phyloP scores from a whole-genome alignment of 1,140 invertebrate species.

The Penaeus indicus region DNA sequence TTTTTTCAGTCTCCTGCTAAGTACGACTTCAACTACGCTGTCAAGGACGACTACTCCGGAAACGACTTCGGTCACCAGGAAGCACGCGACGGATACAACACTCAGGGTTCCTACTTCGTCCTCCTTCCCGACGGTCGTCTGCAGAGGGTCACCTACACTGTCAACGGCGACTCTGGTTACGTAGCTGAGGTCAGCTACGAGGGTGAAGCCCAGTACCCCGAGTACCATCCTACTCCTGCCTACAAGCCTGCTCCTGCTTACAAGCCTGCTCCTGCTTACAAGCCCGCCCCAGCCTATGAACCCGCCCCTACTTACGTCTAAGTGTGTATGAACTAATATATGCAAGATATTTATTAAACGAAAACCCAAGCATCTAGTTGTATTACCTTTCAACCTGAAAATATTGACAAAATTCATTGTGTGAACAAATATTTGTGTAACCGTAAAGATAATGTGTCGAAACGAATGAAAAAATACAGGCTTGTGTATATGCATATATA shows the following conservation, averaged over 20 bases:
- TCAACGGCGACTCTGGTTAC: slow-evolving; percentile 9
- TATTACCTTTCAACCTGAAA: too few species aligned
- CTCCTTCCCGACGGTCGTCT: slow-evolving; percentile 7
- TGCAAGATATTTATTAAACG: too few species aligned
- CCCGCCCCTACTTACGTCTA: too few species aligned
- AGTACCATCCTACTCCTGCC: neutral
- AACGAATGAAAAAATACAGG: too few species aligned
- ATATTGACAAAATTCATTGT: too few species aligned
- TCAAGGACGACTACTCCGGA: neutral
- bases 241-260: neutral
- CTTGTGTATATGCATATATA: too few species aligned
- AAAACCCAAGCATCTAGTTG: too few species aligned
- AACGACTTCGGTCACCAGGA: neutral
- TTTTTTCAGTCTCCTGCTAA: neutral
- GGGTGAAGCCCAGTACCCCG: slow-evolving; percentile 5
- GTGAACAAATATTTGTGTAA: too few species aligned
- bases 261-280: too few species aligned
- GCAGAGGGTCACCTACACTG: neutral
- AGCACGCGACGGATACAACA: neutral
- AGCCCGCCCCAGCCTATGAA: too few species aligned
- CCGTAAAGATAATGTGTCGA: too few species aligned
- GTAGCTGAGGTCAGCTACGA: neutral
- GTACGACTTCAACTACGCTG: slow-evolving; percentile 26
- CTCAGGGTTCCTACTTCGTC: neutral
- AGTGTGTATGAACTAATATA: too few species aligned